phyloP scores from a whole-genome alignment of 30 jellyfish, hydroid and myxozoan species.

The Nemopilema nomurai region DNA sequence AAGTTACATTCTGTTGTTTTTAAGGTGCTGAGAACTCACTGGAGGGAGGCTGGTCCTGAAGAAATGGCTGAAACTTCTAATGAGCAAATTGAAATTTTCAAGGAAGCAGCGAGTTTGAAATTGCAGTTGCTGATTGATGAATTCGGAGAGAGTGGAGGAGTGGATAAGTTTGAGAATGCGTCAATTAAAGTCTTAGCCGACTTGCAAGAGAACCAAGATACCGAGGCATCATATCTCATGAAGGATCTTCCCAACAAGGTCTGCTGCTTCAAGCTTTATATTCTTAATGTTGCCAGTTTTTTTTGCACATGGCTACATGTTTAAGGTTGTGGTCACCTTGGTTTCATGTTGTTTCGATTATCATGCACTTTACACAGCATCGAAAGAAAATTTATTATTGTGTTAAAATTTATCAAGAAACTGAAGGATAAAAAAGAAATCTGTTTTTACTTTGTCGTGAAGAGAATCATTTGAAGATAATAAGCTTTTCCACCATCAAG shows the following conservation, averaged over 20 bases:
- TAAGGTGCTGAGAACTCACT: conserved; percentile 67
- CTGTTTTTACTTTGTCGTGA: too few relatives aligned
- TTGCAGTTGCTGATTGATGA: conserved; percentile 58
- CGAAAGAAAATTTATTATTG: too few relatives aligned
- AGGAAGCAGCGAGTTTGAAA: conserved; percentile 60
- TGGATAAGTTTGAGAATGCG: conserved; percentile 29
- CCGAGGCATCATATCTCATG: conserved; percentile 70
- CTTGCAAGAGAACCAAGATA: conserved; percentile 88
- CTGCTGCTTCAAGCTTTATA: not conserved
- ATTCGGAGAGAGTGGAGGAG: conserved; percentile 35
- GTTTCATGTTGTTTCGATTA: too few relatives aligned
- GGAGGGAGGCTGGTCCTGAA: conserved; percentile 70
- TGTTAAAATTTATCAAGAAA: too few relatives aligned
- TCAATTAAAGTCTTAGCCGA: conserved; percentile 80
- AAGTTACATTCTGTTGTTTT: not conserved
- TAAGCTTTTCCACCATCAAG: too few relatives aligned
- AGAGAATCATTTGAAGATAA: too few relatives aligned
- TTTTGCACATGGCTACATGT: too few relatives aligned
- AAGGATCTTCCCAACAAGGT: conserved; percentile 83
- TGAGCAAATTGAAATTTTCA: conserved; percentile 51
- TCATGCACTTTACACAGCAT: too few relatives aligned
- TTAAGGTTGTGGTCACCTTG: too few relatives aligned
- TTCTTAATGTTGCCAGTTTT: too few relatives aligned
- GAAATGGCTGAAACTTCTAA: conserved; percentile 57
- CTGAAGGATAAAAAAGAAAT: too few relatives aligned